phyloP scores from a whole-genome alignment of 2,888 invertebrate genomes.

The Deilephila elpenor region DNA sequence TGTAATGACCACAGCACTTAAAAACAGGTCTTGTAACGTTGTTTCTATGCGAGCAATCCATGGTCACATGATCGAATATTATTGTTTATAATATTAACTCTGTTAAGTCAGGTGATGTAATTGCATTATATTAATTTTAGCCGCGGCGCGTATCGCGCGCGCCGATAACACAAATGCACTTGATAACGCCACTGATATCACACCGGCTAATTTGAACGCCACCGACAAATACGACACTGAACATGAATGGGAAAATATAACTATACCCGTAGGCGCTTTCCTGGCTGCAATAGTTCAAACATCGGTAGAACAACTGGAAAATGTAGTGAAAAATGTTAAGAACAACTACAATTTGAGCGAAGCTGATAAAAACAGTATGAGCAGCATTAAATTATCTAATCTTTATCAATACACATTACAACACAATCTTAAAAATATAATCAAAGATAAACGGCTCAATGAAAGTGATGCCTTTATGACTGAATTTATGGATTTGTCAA shows the following conservation, averaged over 20 bases:
- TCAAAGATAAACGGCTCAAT: conserved; percentile 42
- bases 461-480: conserved; percentile 52
- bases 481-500: conserved; percentile 58
- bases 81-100: conserved; percentile 1
- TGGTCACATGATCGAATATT: conserved; percentile 9
- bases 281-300: background rate
- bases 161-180: conserved; percentile 27
- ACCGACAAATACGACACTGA: background rate
- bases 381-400: conserved; percentile 34
- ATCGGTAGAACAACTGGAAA: conserved; percentile 6
- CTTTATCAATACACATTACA: conserved; percentile 49
- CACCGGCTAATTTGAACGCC: conserved; percentile 6
- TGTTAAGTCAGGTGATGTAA: conserved; percentile 24
- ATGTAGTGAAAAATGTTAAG: conserved; percentile 4
- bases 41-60: background rate
- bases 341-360: background rate
- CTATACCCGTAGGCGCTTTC: background rate
- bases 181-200: conserved; percentile 23
- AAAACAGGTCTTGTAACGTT: background rate
- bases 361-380: background rate
- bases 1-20: background rate
- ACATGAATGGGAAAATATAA: background rate
- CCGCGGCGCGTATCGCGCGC: conserved; percentile 10
- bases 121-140: conserved; percentile 25
- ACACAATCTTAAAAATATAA: conserved; percentile 47